phyloP scores from a whole-genome alignment of 2,113 vertebrate species.

The Trogon melanurus region DNA sequence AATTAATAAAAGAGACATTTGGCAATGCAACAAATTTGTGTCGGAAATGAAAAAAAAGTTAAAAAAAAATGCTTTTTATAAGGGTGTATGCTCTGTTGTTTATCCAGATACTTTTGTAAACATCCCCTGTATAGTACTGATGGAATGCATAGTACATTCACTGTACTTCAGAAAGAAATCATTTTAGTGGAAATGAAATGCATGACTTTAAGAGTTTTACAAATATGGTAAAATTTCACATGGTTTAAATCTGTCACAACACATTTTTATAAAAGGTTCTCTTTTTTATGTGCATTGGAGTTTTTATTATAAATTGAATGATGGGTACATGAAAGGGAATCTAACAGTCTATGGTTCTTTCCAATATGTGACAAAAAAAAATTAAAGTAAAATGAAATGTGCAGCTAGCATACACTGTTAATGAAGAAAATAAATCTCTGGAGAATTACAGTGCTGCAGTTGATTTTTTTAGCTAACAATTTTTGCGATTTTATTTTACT shows the following conservation, averaged over 20 bases:
- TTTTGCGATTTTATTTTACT: not conserved
- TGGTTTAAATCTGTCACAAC: not conserved
- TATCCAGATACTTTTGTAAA: not conserved
- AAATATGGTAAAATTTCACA: constrained; percentile 1
- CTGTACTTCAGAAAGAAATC: not conserved
- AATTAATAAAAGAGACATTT: not conserved
- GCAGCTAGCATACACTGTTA: not conserved
- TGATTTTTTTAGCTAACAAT: not conserved
- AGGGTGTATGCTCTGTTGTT: not conserved
- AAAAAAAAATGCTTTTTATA: not conserved
- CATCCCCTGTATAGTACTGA: not conserved
- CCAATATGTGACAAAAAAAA: constrained; percentile 19
- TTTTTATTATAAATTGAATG: constrained; percentile 35
- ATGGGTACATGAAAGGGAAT: not conserved
- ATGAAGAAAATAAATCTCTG: not conserved
- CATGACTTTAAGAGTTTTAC: not conserved
- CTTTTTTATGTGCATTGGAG: not conserved
- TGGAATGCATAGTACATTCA: not conserved
- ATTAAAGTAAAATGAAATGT: not conserved
- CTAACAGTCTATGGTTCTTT: not conserved
- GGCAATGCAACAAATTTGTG: not conserved
- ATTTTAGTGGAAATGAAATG: not conserved
- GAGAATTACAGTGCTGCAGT: not conserved
- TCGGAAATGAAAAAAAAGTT: not conserved
- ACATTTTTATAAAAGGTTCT: not conserved